A percentile compares a stretch with the other conserved stretches of the same genome.
These are phyloP conservation scores for Hestina assimilis DNA, from an alignment of 1,140 invertebrate species.

Conservation along the genomic window DNA sequence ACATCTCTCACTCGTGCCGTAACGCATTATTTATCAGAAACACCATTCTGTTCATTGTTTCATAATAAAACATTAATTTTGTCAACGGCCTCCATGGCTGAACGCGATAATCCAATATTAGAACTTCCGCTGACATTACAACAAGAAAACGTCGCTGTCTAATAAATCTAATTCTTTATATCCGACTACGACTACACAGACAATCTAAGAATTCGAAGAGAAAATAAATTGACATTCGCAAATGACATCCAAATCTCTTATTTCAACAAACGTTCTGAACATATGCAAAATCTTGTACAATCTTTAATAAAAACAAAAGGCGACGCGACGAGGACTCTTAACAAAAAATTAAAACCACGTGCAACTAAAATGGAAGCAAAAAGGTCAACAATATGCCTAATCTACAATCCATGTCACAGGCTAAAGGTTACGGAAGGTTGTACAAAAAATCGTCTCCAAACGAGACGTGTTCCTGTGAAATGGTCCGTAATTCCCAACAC, in stretches of 20 bases:
- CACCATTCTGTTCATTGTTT: slow-evolving; percentile 70
- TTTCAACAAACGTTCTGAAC: slow-evolving; percentile 43
- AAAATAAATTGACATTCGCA: slow-evolving; percentile 43
- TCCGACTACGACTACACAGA: slow-evolving; percentile 26
- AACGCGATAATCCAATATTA: slow-evolving; percentile 62
- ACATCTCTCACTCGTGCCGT: slow-evolving; percentile 51
- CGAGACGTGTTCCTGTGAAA: slow-evolving; percentile 53
- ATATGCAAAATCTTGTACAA: slow-evolving; percentile 64
- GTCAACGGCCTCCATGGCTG: slow-evolving; percentile 63
- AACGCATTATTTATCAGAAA: slow-evolving; percentile 61
- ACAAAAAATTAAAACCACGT: slow-evolving; percentile 68
- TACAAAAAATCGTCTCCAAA: slow-evolving; percentile 69
- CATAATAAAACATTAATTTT: slow-evolving; percentile 75
- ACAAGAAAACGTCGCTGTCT: slow-evolving; percentile 46
- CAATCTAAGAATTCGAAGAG: slow-evolving; percentile 35
- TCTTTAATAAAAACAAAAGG: slow-evolving; percentile 62
- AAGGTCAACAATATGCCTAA: slow-evolving; percentile 77
- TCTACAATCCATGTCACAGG: slow-evolving; percentile 76
- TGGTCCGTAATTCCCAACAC: slow-evolving; percentile 44
- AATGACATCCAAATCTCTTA: slow-evolving; percentile 33
- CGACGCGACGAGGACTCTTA: slow-evolving; percentile 36
- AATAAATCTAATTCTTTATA: slow-evolving; percentile 51
- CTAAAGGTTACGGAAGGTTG: slow-evolving; percentile 76
- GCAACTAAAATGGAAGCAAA: slow-evolving; percentile 64
- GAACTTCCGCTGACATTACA: slow-evolving; percentile 61